phyloP scores from a whole-genome alignment of 2,797 vertebrate genomes.

The Acanthiza pusilla region DNA sequence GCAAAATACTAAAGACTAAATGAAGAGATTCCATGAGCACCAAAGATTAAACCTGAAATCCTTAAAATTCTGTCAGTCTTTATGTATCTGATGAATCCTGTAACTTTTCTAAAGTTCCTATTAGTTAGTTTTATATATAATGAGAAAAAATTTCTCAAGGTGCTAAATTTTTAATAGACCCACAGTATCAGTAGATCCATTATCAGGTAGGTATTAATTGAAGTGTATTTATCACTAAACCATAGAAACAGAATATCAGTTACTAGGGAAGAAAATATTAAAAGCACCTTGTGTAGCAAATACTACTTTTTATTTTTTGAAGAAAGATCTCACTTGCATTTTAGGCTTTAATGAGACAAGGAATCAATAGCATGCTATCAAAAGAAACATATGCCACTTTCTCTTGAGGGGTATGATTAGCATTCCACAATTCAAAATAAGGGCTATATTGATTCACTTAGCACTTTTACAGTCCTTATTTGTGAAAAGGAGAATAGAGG shows the following conservation, averaged over 20 bases:
- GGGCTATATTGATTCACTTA: neutral
- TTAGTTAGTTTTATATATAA: neutral
- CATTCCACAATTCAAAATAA: neutral
- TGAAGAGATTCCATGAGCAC: neutral
- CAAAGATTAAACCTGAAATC: neutral
- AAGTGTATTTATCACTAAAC: neutral
- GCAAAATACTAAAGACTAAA: neutral
- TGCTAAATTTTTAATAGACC: neutral
- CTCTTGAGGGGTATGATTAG: neutral
- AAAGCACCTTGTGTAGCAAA: neutral
- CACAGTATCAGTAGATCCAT: neutral
- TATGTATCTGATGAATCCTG: neutral
- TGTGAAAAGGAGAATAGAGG: neutral
- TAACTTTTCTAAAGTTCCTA: neutral
- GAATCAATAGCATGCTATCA: neutral
- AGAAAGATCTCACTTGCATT: neutral
- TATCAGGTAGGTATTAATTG: neutral
- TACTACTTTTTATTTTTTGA: neutral
- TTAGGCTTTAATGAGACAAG: neutral
- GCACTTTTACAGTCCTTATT: neutral
- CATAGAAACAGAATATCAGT: neutral
- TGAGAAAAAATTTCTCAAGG: neutral
- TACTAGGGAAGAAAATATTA: neutral
- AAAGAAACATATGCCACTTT: neutral
- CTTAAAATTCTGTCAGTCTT: neutral